Conservation (phyloP, 2,113 vertebrate genomes). For the Triplophysa siluroides region DNA sequence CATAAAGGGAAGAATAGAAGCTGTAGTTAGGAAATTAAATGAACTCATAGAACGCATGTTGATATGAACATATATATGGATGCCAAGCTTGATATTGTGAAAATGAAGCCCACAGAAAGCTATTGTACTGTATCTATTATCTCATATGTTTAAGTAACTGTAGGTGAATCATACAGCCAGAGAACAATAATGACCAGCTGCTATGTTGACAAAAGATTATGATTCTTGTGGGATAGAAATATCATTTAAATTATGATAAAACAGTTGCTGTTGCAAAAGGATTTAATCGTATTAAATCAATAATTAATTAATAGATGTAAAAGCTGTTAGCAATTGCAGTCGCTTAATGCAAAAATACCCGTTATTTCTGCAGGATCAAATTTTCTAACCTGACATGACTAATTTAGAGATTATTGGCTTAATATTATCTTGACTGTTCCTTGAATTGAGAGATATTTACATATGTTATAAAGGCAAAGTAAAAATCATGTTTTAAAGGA, state of each 20-base stretch:
- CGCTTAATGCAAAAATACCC: too few relatives aligned
- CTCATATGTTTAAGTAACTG: not conserved
- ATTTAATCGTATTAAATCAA: not conserved
- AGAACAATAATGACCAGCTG: not conserved
- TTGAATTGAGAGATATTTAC: not conserved
- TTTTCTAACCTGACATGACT: not conserved
- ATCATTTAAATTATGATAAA: not conserved
- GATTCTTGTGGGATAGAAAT: not conserved
- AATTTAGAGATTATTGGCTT: not conserved
- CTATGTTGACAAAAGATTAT: not conserved
- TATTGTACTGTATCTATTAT: too few relatives aligned
- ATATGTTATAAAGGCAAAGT: not conserved
- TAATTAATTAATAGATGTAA: not conserved
- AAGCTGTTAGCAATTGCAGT: not conserved
- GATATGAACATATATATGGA: not conserved
- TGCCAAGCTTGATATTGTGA: too few relatives aligned
- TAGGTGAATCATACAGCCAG: not conserved
- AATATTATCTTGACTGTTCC: not conserved
- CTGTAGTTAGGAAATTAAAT: constrained; percentile 28
- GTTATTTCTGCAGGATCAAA: too few relatives aligned
- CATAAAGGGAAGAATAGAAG: not conserved
- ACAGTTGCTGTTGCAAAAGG: not conserved
- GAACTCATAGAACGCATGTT: constrained; percentile 45
- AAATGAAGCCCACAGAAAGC: too few relatives aligned
- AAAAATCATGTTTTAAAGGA: not conserved